A percentile compares a stretch with the other conserved stretches of the same genome.
These are phyloP conservation scores for Acromyrmex charruanus DNA, from an alignment of 1,140 invertebrate genomes.

Conservation along the genomic window DNA sequence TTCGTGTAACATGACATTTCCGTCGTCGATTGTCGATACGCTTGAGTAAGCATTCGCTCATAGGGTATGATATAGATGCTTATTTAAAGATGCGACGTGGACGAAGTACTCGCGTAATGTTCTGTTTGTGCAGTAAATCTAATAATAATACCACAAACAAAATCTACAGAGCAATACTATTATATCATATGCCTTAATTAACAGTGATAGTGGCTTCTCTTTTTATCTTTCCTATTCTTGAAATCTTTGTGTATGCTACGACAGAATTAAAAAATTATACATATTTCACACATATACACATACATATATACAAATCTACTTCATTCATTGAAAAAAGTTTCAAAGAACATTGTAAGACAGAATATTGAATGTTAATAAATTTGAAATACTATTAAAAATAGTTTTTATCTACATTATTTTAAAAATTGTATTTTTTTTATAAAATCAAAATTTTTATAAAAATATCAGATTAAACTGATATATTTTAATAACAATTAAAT, in stretches of 20 bases:
- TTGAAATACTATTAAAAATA: too few species aligned
- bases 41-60: not conserved
- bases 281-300: too few species aligned
- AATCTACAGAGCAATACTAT: not conserved
- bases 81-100: slow-evolving; percentile 41
- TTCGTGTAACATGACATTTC: slow-evolving; percentile 59
- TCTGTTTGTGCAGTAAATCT: slow-evolving; percentile 10
- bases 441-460: not conserved
- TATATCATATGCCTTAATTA: slow-evolving; percentile 12
- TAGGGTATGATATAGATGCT: slow-evolving; percentile 8
- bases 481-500: slow-evolving; percentile 29
- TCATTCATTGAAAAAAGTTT: not conserved
- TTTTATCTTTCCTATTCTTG: not conserved
- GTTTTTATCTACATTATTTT: too few species aligned
- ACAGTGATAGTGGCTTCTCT: not conserved
- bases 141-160: slow-evolving; percentile 38
- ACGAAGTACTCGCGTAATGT: not conserved
- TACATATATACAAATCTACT: too few species aligned
- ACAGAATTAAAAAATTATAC: not conserved
- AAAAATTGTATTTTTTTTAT: not conserved
- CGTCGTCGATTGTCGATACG: slow-evolving; percentile 57
- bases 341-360: not conserved
- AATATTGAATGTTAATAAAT: not conserved
- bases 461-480: not conserved
- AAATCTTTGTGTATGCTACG: not conserved